Base-by-base conservation (phyloP, 2,888 invertebrate genomes). In the Machimus atricapillus region DNA sequence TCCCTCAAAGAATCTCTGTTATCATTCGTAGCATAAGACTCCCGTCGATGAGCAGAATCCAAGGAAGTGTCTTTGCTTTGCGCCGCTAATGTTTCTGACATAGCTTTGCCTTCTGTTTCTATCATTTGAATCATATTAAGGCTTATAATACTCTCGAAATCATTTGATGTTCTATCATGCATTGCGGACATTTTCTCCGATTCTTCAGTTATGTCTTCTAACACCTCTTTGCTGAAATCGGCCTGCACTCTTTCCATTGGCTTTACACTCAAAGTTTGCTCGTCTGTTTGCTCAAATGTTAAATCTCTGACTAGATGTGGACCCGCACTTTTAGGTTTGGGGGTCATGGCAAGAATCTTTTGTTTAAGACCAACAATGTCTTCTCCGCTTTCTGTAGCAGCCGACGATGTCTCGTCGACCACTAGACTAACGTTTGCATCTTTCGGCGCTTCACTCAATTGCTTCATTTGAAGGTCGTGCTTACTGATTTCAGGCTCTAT, bases 121-220 rank as follows among this genome's bases (percentile, higher is more conserved):
- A 92, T 87, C 88, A 91, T 90, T 85, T 91, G 90, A 2, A 92
- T 86, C 91, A 91, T 91, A 87, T 91, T 91, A 23, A 91, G 87
- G 88, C 91, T 91, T 2, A 91, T 90, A 56, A 91, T 88, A 40
- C 91, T 91, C 5, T 90, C 89, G 79, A 88, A 88, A 73, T 90
- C 88, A 31, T 87, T 73, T 58, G 85, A 66, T 0, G 27, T 87
- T 40, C 76, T 87, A 74, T 89, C 90, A 90, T 16, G 90, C 43
- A 23, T 1, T 9, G 77, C 78, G 58, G 91, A 91, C 1, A 90
- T 89, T 0, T 91, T 90, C 87, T 92, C 92, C 86, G 92, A 92
- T 89, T 92, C 93, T 87, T 92, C 93, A 0, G 93, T 92, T 8
- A 93, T 93, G 88, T 93, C 93, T 86, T 93, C 93, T 3, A 93